Base-by-base conservation (phyloP, 2,113 vertebrate genomes). In the Lutjanus erythropterus region DNA sequence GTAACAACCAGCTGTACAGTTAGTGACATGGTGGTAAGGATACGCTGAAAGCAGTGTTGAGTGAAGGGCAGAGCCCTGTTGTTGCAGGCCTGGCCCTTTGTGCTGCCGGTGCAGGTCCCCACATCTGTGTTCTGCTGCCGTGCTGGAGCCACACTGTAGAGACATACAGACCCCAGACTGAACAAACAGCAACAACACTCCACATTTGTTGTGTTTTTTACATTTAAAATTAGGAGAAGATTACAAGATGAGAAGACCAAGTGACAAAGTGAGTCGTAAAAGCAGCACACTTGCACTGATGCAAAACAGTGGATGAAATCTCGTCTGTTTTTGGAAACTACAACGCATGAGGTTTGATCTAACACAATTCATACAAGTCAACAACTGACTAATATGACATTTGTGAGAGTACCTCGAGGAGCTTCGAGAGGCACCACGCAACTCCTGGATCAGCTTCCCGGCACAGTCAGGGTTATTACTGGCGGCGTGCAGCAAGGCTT, bases 41-140 rank as follows among this genome's bases (percentile, higher is more conserved):
- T 99, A 99, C 98, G 98, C 65, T 99, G 97, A 95, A 99, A 98
- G 94, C 98, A 99, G 92, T 99, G 97, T 86, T 91, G 95, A 78
- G 97, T 98, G 94, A 97, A 99, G 71, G 98, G 98, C 92, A 99
- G 96, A 87, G 97, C 96, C 91, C 89, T 93, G 94, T 96, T 97
- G 86, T 78, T 91, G 94, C 98, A 99, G 82, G 94, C 92, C 79
- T 96, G 96, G 82, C 97, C 97, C 92, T 97, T 98, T 6, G 94
- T 94, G 66, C 92, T 96, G 75, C 97, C 98, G 56, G 94, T 96
- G 90, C 98, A 99, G 1, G 91, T 92, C 82, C 91, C 94, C 29
- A 95, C 83, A 53, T 96, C 96, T 62, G 78, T 81, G 87, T 94
- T 95, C 88, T 92, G 95, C 91, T 92, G 89, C 84, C 90, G 95